These are phyloP conservation scores for Eristalis intricaria DNA, from an alignment of 2,888 invertebrate genomes.

Conservation along the genomic window DNA sequence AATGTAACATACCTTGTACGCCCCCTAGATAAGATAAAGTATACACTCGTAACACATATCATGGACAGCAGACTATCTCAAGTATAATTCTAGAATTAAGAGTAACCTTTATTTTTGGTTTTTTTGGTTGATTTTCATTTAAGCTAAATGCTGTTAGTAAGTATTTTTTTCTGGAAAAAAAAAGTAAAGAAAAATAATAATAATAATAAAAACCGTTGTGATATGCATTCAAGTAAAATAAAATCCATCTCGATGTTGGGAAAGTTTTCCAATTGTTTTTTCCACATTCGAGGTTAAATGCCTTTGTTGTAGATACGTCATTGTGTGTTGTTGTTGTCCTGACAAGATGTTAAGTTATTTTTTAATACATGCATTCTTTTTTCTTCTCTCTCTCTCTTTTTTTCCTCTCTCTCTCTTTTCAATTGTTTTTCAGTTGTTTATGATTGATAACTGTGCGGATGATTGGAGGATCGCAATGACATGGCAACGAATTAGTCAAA, in stretches of 20 bases:
- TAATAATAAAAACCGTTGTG: slow-evolving; percentile 2
- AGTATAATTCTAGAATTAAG: slow-evolving; percentile 37
- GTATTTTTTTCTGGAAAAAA: neutral
- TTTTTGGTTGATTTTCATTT: neutral
- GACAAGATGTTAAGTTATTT: slow-evolving; percentile 72
- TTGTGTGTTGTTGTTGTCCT: slow-evolving; percentile 72
- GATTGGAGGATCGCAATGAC: slow-evolving; percentile 99
- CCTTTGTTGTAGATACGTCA: slow-evolving; percentile 50
- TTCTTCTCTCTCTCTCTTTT: slow-evolving; percentile 52
- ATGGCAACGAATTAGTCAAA: slow-evolving; percentile 97
- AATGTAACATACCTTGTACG: slow-evolving; percentile 4
- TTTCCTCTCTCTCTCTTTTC: slow-evolving; percentile 27
- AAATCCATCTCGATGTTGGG: slow-evolving; percentile 10
- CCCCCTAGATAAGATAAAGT: slow-evolving; percentile 11
- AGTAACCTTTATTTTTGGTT: slow-evolving; percentile 16
- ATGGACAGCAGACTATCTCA: slow-evolving; percentile 36
- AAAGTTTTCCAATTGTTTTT: slow-evolving; percentile 16
- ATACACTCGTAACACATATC: slow-evolving; percentile 22
- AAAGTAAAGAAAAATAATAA: neutral
- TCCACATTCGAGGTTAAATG: slow-evolving; percentile 32
- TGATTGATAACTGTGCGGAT: slow-evolving; percentile 99
- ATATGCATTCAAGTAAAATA: slow-evolving; percentile 23
- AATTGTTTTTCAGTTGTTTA: slow-evolving; percentile 92
- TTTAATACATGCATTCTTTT: slow-evolving; percentile 74
- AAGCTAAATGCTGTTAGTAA: neutral